Conservation (phyloP, 2,888 invertebrate species). For the Amblyteles armatorius region DNA sequence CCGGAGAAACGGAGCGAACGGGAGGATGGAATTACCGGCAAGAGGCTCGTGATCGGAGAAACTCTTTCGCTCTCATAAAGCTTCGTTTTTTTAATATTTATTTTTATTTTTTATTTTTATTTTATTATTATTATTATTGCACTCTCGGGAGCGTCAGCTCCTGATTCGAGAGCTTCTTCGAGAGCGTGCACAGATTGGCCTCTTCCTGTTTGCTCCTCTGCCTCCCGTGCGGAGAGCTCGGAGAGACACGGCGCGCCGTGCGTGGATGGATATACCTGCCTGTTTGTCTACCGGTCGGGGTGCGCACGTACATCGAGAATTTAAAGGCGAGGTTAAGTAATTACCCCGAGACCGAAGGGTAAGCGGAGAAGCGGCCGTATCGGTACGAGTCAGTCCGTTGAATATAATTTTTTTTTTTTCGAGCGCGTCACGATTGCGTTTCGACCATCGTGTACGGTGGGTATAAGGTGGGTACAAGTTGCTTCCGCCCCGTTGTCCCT, state of each 20-base stretch:
- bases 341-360: conserved; percentile 57
- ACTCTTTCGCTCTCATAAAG: conserved; percentile 44
- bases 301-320: conserved; percentile 59
- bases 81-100: conserved; percentile 1
- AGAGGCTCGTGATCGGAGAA: conserved; percentile 60
- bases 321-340: conserved; percentile 65
- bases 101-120: conserved; percentile 12
- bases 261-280: conserved; percentile 55
- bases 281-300: conserved; percentile 1
- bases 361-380: conserved; percentile 47
- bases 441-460: no score
- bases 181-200: conserved; percentile 61
- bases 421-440: background rate
- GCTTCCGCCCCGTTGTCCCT: no score
- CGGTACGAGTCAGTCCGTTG: background rate
- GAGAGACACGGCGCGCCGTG: conserved; percentile 23
- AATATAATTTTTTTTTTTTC: conserved; percentile 7
- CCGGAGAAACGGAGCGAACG: background rate
- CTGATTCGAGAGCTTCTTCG: conserved; percentile 60
- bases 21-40: conserved; percentile 58
- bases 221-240: conserved; percentile 39
- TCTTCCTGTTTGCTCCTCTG: conserved; percentile 65
- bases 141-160: conserved; percentile 47
- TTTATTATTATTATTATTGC: conserved; percentile 32
- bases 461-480: no score